A percentile compares a stretch with the other conserved stretches of the same genome.
phyloP scores from a whole-genome alignment of 2,888 invertebrate species.

The Caenorhabditis sp. region DNA sequence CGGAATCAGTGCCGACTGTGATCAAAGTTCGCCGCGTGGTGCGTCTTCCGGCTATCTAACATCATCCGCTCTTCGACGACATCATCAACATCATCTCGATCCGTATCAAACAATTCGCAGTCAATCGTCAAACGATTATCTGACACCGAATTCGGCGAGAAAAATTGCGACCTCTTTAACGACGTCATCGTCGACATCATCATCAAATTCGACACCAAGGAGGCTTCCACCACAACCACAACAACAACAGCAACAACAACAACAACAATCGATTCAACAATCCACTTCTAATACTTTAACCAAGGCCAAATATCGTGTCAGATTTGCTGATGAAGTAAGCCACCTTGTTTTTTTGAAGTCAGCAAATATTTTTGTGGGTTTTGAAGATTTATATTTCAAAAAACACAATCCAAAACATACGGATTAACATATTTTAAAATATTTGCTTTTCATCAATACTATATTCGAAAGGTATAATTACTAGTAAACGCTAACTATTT shows the following conservation, averaged over 20 bases:
- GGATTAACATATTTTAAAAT: no score
- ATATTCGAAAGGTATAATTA: no score
- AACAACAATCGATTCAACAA: not conserved
- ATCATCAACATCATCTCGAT: constrained; percentile 4
- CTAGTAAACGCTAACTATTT: no score
- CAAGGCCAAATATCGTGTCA: constrained; percentile 53
- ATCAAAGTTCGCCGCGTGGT: constrained; percentile 46
- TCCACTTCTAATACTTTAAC: constrained; percentile 9
- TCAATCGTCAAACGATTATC: constrained; percentile 47
- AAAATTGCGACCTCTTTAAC: constrained; percentile 30
- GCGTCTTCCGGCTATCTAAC: not conserved
- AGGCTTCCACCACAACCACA: constrained; percentile 47
- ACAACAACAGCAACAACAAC: constrained; percentile 3
- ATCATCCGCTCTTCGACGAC: constrained; percentile 1
- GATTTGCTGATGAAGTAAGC: constrained; percentile 60
- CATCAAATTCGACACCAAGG: constrained; percentile 33
- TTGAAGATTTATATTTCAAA: not conserved
- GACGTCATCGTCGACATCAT: constrained; percentile 10
- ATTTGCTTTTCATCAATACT: no score
- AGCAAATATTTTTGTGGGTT: not conserved
- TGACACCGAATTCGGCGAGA: constrained; percentile 58
- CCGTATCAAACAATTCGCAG: constrained; percentile 33
- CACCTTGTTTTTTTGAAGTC: not conserved
- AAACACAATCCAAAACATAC: no score
- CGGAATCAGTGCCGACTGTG: constrained; percentile 62